These are phyloP conservation scores for Lepus oiostolus DNA, from an alignment of 2,797 vertebrate genomes.

Conservation along the genomic window DNA sequence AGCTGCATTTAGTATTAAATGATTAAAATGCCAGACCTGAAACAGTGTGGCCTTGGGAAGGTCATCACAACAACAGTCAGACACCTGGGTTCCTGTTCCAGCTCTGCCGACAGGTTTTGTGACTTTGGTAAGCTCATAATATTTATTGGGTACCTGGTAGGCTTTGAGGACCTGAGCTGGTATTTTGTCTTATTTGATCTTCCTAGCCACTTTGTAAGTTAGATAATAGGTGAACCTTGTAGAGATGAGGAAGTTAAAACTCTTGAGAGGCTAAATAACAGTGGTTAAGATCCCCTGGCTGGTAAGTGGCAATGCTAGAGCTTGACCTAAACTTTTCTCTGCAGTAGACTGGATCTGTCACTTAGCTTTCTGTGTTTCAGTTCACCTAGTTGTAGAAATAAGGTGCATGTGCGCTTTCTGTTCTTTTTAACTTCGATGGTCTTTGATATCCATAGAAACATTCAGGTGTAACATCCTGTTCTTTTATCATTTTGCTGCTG, in stretches of 20 bases:
- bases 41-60: neutral
- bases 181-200: constrained; percentile 9
- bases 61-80: too few species aligned
- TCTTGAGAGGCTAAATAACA: constrained; percentile 25
- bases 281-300: neutral
- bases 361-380: neutral
- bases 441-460: constrained; percentile 12
- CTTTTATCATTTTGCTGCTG: neutral
- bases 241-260: constrained; percentile 18
- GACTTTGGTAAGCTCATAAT: neutral
- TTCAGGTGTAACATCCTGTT: constrained; percentile 4
- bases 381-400: neutral
- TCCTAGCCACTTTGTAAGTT: neutral
- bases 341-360: neutral
- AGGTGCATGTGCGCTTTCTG: neutral
- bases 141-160: constrained; percentile 24
- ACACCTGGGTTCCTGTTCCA: neutral
- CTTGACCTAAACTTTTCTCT: neutral
- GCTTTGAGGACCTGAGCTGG: neutral
- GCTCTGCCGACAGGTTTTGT: neutral
- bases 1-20: neutral
- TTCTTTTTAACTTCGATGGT: neutral
- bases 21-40: neutral
- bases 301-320: neutral
- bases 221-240: neutral